Evolutionary conservation across 2,888 invertebrate genomes (phyloP).

Genomic region (Ligdia adustata): DNA sequence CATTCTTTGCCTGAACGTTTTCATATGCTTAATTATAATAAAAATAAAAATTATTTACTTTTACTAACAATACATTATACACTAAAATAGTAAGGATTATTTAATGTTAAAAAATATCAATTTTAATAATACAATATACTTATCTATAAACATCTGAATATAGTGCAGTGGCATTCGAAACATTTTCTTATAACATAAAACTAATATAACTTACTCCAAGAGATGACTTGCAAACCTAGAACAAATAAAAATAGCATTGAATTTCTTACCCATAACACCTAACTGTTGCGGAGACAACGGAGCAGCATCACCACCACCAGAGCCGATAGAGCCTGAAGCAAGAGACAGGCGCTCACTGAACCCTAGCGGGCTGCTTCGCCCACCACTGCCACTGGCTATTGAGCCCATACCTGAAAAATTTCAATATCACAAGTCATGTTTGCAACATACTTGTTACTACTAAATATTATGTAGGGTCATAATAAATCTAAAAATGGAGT

Average conservation of each 20-base stretch:
- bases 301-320: constrained; percentile 83
- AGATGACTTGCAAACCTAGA: constrained; percentile 56
- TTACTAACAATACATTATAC: too few species aligned
- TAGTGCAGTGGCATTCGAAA: constrained; percentile 37
- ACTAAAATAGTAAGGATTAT: too few species aligned
- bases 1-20: too few species aligned
- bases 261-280: constrained; percentile 93
- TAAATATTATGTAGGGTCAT: too few species aligned
- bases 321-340: constrained; percentile 87
- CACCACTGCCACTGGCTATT: constrained; percentile 86
- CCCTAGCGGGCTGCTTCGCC: constrained; percentile 84
- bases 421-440: too few species aligned
- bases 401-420: constrained; percentile 83
- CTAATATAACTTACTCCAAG: constrained; percentile 35
- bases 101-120: too few species aligned
- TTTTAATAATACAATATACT: too few species aligned
- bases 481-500: too few species aligned
- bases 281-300: constrained; percentile 93
- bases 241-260: constrained; percentile 32
- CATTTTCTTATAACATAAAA: not conserved
- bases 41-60: too few species aligned
- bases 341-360: constrained; percentile 87
- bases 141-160: too few species aligned
- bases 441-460: too few species aligned
- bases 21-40: too few species aligned